These are phyloP conservation scores for Philhelius pedissequus DNA, from an alignment of 2,888 invertebrate genomes.

Conservation along the genomic window DNA sequence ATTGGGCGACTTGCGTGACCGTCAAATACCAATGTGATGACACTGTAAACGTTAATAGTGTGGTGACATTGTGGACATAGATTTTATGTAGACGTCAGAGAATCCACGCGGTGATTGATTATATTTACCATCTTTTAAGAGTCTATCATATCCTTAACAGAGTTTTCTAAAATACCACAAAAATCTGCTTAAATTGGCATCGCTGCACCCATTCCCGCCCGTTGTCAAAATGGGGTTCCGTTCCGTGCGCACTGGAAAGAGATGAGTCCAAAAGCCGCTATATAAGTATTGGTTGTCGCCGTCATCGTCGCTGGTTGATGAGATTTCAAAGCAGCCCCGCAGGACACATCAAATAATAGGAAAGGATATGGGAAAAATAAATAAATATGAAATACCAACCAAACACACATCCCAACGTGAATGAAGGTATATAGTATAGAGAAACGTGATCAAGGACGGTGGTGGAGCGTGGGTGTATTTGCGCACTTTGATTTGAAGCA, in stretches of 20 bases:
- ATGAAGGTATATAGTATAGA: too few species aligned
- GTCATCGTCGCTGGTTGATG: constrained; percentile 41
- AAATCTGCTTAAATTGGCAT: neutral
- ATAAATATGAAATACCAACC: constrained; percentile 45
- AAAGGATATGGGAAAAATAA: constrained; percentile 57
- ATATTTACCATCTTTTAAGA: too few species aligned
- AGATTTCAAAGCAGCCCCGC: constrained; percentile 62
- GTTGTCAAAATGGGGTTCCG: neutral
- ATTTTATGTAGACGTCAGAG: too few species aligned
- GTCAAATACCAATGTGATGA: too few species aligned
- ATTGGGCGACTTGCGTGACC: too few species aligned
- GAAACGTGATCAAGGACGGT: neutral
- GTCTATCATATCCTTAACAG: too few species aligned
- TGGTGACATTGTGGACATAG: too few species aligned
- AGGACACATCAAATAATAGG: constrained; percentile 62
- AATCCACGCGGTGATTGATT: too few species aligned
- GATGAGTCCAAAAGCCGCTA: neutral
- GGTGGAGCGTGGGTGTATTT: constrained; percentile 18
- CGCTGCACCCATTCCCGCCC: neutral
- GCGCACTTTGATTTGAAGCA: constrained; percentile 51
- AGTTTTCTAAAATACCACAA: neutral
- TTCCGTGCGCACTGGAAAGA: neutral
- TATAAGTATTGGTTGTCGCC: neutral
- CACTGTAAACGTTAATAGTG: too few species aligned
- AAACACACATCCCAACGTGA: neutral